These are phyloP conservation scores for Acyrthosiphon pisum DNA, from an alignment of 1,140 invertebrate genomes.

Conservation along the genomic window DNA sequence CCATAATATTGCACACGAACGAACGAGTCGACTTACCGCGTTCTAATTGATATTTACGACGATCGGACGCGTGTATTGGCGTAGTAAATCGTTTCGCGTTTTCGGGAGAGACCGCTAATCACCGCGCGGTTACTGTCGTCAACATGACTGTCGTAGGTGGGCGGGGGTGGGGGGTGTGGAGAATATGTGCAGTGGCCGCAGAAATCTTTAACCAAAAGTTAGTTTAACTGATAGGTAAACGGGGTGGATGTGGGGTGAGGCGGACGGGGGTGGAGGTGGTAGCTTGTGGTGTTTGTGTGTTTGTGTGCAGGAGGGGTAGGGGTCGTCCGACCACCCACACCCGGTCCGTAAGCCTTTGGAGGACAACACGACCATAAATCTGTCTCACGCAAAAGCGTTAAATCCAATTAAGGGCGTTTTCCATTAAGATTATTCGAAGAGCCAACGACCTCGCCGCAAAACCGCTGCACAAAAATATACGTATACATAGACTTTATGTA, in stretches of 20 bases:
- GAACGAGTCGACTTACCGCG: background rate
- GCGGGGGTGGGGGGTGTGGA: rapidly evolving
- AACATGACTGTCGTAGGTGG: background rate
- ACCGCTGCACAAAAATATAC: constrained; percentile 30
- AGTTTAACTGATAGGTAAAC: background rate
- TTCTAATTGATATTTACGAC: constrained; percentile 7
- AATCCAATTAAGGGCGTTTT: constrained; percentile 57
- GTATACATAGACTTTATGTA: constrained; percentile 19
- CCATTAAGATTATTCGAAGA: constrained; percentile 50
- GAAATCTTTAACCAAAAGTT: background rate
- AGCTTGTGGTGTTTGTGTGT: background rate
- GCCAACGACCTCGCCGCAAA: constrained; percentile 36
- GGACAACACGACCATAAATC: constrained; percentile 42
- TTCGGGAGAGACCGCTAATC: background rate
- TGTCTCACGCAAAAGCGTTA: constrained; percentile 51
- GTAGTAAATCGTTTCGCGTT: constrained; percentile 31
- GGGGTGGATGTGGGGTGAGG: background rate
- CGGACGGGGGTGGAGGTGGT: too few relatives aligned
- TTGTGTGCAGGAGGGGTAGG: background rate
- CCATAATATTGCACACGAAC: background rate
- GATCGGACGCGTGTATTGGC: background rate
- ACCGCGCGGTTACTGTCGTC: background rate
- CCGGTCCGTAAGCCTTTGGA: background rate
- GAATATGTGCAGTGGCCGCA: background rate
- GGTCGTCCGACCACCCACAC: background rate